Evolutionary conservation across 1,140 invertebrate species (phyloP), one percentile per base, ranked within the genome.

Genomic region (Coelopa frigida): DNA sequence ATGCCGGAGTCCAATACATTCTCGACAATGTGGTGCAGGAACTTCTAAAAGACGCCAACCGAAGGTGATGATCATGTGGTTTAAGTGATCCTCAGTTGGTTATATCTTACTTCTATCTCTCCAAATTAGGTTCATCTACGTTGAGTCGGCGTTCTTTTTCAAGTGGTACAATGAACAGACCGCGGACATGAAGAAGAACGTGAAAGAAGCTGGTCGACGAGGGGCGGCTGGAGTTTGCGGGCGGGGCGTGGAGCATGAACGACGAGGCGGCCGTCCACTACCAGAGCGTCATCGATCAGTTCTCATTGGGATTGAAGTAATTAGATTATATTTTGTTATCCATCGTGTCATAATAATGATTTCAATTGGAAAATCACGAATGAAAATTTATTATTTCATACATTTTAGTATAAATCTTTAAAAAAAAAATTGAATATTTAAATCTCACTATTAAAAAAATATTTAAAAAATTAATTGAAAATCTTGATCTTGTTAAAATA

Each of bases 211-310:
- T 89, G n/a, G 82, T 90, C 1, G 59, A 76, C 0, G 70, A 80
- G 56, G 92, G 90, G 3, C 79, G 85, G 55, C 72, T 98, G 8
- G 89, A 96, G 74, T 89, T 98, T 50, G 86, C 85, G 22, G 80
- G 82, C 5, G 90, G 90, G 0, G 84, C 82, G 1, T 93, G 89
- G 88, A 83, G 80, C 46, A 93, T 94, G 89, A 93, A 96, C 68
- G 94, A 98, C 65, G 94, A 98, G 64, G 94, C 92, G 0, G 75
- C 81, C 0, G 82, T 87, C 0, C 89, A 98, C 62, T 99, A 98
- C 70, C 87, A 89, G 50, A 89, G 87, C 32, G 84, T 90, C n/a
- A 84, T 99, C 18, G 94, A 98, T 72, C 93, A 98, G 66, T 92
- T 94, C 63, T 81, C 84, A 3, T 84, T 79, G 78, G 85, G 84